phyloP scores from a whole-genome alignment of 2,888 invertebrate genomes.

The Macrosiphum euphorbiae region DNA sequence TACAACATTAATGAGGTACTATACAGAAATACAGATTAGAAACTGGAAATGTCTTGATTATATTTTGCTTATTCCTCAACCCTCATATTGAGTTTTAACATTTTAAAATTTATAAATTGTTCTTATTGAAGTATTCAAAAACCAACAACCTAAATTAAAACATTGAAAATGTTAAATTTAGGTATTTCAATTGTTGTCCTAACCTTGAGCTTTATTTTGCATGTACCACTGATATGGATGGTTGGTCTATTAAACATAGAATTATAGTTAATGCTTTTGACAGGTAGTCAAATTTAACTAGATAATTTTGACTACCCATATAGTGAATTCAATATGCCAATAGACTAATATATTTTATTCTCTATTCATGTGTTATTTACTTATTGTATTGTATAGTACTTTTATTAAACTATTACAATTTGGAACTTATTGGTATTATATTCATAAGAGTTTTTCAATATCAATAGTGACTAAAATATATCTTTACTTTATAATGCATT shows the following conservation, averaged over 20 bases:
- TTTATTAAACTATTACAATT: background rate
- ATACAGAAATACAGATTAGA: conserved; percentile 10
- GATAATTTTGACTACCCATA: background rate
- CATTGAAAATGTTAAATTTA: background rate
- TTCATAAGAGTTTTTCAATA: background rate
- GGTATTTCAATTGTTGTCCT: background rate
- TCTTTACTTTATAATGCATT: background rate
- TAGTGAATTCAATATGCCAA: background rate
- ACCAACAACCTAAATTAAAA: background rate
- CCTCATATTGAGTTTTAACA: background rate
- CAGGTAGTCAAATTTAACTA: background rate
- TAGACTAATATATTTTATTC: background rate
- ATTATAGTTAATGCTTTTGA: background rate
- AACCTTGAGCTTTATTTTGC: conserved; percentile 29
- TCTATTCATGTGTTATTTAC: background rate
- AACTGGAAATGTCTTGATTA: background rate
- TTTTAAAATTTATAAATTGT: background rate
- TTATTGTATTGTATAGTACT: background rate
- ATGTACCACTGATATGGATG: background rate
- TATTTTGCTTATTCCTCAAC: background rate
- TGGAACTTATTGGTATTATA: background rate
- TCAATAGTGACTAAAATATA: background rate
- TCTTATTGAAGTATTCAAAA: background rate
- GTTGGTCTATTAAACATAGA: background rate
- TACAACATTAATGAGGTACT: conserved; percentile 40